Evolutionary conservation across 2,888 invertebrate genomes (phyloP), one percentile per base, ranked within the genome.

Genomic region (Sclerodermus sp.): DNA sequence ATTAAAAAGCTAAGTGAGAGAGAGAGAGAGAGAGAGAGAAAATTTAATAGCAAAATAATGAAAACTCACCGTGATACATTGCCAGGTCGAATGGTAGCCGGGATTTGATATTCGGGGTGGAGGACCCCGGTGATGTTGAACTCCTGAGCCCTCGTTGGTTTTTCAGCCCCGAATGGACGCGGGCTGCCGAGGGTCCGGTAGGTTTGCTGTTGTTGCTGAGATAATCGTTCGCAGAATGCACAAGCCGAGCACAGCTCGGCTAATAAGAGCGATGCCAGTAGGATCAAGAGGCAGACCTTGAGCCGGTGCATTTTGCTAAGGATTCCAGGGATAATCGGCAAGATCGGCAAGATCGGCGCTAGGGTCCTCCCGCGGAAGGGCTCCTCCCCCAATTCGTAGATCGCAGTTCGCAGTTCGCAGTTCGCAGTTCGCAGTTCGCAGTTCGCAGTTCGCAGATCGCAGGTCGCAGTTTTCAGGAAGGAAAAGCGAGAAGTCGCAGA

Each of bases 21-120:
- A 3, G 23, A 23, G 8, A 23, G 23, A 23, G 23, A 8, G 23
- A 23, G 23, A 8, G 8, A 5, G 23, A 3, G 8, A 23, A 23
- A 8, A 23, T 23, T n/a, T n/a, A n/a, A n/a, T n/a, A n/a, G 23
- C 8, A 49, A 16, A 34, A 34, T 34, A 8, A 16, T n/a, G 29
- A 49, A 63, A 52, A 64, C 76, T 76, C 70, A 77, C 77, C 74
- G 72, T 62, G 76, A 76, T 45, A 76, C 70, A 51, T 76, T 72
- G 46, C 72, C 71, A 38, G 77, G 71, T 36, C 64, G 65, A 23
- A 77, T 62, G 52, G 71, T 75, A 8, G 77, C 77, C 45, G 75
- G 64, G 59, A 76, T 75, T 60, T 75, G 77, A 60, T 74, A 76
- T 57, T 77, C 77, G 58, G 76, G 77, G 56, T 71, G 76, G n/a